A percentile compares a stretch with the other conserved stretches of the same genome.
Evolutionary conservation across 1,140 invertebrate species (phyloP).

Genomic region (Pogonognathellus flavescens): DNA sequence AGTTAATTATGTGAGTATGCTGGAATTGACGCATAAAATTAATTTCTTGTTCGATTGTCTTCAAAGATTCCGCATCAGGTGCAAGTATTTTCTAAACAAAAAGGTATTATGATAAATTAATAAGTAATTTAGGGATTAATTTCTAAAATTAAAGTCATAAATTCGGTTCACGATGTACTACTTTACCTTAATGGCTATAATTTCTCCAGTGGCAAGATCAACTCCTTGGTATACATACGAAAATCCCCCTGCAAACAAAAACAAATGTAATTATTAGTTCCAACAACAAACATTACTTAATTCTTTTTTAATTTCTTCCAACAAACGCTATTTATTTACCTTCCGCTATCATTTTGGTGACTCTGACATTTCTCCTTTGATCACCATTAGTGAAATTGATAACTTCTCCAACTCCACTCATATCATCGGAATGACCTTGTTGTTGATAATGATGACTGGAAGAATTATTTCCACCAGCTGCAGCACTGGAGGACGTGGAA

Average conservation of each 20-base stretch:
- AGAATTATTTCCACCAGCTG: constrained; percentile 30
- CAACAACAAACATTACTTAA: no score
- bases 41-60: constrained; percentile 61
- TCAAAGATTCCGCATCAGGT: constrained; percentile 56
- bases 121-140: neutral
- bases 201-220: constrained; percentile 51
- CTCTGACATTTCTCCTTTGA: constrained; percentile 52
- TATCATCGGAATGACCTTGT: constrained; percentile 51
- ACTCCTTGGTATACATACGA: constrained; percentile 63
- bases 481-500: constrained; percentile 10
- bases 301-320: no score
- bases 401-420: constrained; percentile 53
- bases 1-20: constrained; percentile 63
- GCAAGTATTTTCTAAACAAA: constrained; percentile 60
- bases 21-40: constrained; percentile 61
- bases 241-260: constrained; percentile 60
- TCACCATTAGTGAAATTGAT: constrained; percentile 48
- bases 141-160: neutral
- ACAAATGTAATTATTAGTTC: neutral
- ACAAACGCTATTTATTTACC: constrained; percentile 31
- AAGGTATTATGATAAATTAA: neutral
- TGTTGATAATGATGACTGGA: constrained; percentile 24
- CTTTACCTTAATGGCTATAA: constrained; percentile 64
- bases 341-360: constrained; percentile 57
- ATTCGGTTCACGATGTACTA: neutral